Percentiles rank a stretch among this genome's conserved stretches.
These are phyloP conservation scores for Homarus americanus DNA, from an alignment of 1,140 invertebrate genomes.

Conservation along the genomic window DNA sequence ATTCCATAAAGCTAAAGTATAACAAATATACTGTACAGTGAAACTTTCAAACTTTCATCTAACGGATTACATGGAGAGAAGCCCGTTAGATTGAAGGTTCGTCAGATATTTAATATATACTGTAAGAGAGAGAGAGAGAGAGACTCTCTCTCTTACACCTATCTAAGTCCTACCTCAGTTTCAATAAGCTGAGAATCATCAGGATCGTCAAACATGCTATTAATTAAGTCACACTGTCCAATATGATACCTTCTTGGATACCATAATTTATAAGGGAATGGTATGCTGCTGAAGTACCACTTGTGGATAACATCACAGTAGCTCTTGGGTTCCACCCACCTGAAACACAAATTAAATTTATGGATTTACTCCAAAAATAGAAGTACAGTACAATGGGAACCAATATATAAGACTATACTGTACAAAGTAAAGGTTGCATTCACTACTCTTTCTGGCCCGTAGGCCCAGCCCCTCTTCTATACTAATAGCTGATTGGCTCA, in stretches of 20 bases:
- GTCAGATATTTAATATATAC: no score
- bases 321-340: slow-evolving; percentile 74
- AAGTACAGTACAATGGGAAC: no score
- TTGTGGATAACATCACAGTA: slow-evolving; percentile 74
- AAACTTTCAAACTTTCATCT: no score
- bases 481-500: no score
- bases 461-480: no score
- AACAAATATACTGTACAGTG: background rate
- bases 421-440: no score
- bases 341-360: background rate
- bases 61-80: no score
- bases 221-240: slow-evolving; percentile 59
- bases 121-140: no score
- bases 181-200: slow-evolving; percentile 68
- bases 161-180: slow-evolving; percentile 62
- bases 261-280: slow-evolving; percentile 74
- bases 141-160: background rate
- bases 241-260: slow-evolving; percentile 69
- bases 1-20: background rate
- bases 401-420: no score
- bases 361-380: no score
- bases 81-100: no score
- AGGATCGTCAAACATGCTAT: slow-evolving; percentile 65
- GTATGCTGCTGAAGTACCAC: slow-evolving; percentile 71
- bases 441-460: no score